Evolutionary conservation across 2,113 vertebrate genomes (phyloP), one percentile per base, ranked within the genome.

Genomic region (Callorhinus ursinus): DNA sequence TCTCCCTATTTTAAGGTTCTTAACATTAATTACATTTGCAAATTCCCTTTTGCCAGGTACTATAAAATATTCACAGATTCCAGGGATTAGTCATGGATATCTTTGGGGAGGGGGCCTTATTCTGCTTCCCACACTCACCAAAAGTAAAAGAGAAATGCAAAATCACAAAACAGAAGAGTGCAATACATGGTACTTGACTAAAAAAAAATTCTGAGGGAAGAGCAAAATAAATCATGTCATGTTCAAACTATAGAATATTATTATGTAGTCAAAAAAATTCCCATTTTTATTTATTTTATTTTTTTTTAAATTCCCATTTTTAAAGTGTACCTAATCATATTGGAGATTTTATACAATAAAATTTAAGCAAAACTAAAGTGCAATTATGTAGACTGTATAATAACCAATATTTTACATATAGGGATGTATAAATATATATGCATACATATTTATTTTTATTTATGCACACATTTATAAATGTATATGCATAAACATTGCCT

Each of bases 91-190:
- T 11, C 9, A 59, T 65, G 21, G n/a, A 57, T 55, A 74, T 42
- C 33, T 61, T 49, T 57, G 12, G 49, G 53, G 8, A 53, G 4
- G 22, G 57, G 8, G 28, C 5, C 15, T 92, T 69, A 80, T 55
- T 86, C 51, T 89, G 28, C 31, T 87, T 80, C 12, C 12, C 6
- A 33, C 1, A 13, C 4, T 26, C 28, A 88, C 7, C 46, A 59
- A 87, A 93, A 95, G 63, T 71, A 86, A 92, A 83, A 88, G 4
- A 67, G 6, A 93, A 69, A 59, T 85, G 36, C 14, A 97, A 80
- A 96, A 49, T 92, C 36, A 69, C 9, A 71, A 67, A 96, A 90
- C 49, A 71, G 88, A 83, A 74, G 1, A 1, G 7, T 74, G 14
- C 5, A 46, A 63, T 21, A 53, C 15, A 93, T 61, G 22, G 9